Evolutionary conservation across 1,140 invertebrate species (phyloP), one percentile per base, ranked within the genome.

Genomic region (Neodiprion pinetum): DNA sequence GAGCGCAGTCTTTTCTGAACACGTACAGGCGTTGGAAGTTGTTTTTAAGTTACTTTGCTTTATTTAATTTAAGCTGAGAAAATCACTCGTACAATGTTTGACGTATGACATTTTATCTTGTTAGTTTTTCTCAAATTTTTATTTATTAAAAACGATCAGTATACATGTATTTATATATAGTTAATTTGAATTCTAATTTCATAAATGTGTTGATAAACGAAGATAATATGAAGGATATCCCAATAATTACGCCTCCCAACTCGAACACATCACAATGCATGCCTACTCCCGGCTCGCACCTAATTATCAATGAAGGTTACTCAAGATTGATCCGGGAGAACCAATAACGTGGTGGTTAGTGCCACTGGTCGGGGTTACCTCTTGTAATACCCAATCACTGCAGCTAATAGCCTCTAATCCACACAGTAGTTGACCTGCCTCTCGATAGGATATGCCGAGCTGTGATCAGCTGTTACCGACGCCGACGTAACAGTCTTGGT

Each of bases 361-460:
- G 28, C 53, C 53, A 61, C 11, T 61, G 28, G 28, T 5, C 28
- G 28, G 2, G 28, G 28, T 40, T 40, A n/a, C 53, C 53, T 61
- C 53, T 61, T 61, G 53, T 61, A 61, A 61, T 61, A 61, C 53
- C 53, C 53, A 61, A 61, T 61, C 53, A 61, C 53, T 61, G 53
- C 11, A n/a, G 53, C 53, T 61, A 61, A 61, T 61, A 61, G 53
- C 53, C 53, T 61, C 11, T 61, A 61, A 61, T 61, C 53, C 53
- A 61, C 11, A 61, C 53, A 61, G 53, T 61, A n/a, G 53, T 61
- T 61, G 53, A 61, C 53, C 53, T 61, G 28, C 28, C 28, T 11
- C 53, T 12, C 11, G 53, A 61, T n/a, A 11, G 11, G 53, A 61
- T 11, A 61, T n/a, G n/a, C 53, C 53, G 53, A n/a, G 11, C 53